These are phyloP conservation scores for Linepithema humile DNA, from an alignment of 1,140 invertebrate species.

Conservation along the genomic window DNA sequence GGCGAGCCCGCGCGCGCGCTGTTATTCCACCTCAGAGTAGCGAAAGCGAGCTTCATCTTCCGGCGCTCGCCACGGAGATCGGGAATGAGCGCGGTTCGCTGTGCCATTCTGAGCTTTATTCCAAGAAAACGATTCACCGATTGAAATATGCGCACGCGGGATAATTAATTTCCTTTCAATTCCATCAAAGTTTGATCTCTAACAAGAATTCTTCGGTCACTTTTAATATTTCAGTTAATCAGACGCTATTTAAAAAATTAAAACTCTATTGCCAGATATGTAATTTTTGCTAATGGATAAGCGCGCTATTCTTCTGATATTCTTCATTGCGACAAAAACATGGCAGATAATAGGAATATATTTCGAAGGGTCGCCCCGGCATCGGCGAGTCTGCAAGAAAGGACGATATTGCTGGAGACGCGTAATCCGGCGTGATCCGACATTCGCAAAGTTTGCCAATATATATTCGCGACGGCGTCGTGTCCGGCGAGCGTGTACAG, in stretches of 20 bases:
- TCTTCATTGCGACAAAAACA: background rate
- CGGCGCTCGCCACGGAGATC: background rate
- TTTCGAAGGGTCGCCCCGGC: background rate
- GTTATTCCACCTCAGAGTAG: conserved; percentile 60
- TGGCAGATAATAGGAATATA: background rate
- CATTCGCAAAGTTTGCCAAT: conserved; percentile 76
- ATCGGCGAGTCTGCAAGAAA: conserved; percentile 46
- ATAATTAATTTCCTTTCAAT: background rate
- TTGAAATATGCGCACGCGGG: background rate
- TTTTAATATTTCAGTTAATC: conserved; percentile 3
- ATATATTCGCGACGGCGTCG: conserved; percentile 56
- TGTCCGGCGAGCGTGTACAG: conserved; percentile 35
- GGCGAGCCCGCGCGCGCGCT: conserved; percentile 41
- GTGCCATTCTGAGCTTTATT: background rate
- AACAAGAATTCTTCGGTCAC: background rate
- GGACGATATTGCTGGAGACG: conserved; percentile 66
- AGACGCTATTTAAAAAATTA: background rate
- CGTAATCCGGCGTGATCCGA: conserved; percentile 76
- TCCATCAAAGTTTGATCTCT: background rate
- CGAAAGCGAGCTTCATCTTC: conserved; percentile 16
- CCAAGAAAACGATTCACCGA: background rate
- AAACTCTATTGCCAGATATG: background rate
- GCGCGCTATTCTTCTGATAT: background rate
- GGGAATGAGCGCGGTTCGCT: background rate
- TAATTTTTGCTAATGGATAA: background rate